These are phyloP conservation scores for Thyatira batis DNA, from an alignment of 2,888 invertebrate species.

Conservation along the genomic window DNA sequence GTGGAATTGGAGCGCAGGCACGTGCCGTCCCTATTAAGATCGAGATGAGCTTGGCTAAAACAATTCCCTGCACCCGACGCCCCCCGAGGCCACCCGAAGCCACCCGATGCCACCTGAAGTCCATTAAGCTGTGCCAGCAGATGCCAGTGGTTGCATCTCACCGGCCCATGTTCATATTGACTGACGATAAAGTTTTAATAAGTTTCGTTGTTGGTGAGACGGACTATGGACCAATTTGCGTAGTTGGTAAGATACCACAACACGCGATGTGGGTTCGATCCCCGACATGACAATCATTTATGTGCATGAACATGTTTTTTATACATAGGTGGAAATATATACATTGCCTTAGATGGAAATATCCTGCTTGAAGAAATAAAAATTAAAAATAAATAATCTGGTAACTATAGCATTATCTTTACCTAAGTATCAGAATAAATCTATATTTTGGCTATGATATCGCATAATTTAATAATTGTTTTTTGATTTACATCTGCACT, in stretches of 20 bases:
- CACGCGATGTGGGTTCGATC: no score
- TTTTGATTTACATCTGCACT: slow-evolving; percentile 10
- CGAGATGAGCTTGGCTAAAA: slow-evolving; percentile 35
- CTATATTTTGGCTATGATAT: no score
- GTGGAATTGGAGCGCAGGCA: slow-evolving; percentile 13
- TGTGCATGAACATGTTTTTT: no score
- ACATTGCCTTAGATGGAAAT: no score
- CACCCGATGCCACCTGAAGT: slow-evolving; percentile 3
- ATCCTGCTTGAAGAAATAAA: no score
- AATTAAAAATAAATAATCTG: no score
- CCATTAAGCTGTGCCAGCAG: slow-evolving; percentile 15
- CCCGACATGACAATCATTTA: no score
- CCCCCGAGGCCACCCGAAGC: slow-evolving; percentile 11
- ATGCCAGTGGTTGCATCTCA: slow-evolving; percentile 9
- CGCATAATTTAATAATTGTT: no score
- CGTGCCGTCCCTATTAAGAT: slow-evolving; percentile 18
- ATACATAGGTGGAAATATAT: no score
- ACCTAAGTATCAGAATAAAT: no score
- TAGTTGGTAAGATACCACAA: neutral
- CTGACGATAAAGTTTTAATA: neutral
- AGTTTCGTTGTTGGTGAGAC: neutral
- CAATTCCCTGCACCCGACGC: slow-evolving; percentile 49
- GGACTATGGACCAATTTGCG: no score
- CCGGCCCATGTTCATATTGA: slow-evolving; percentile 6
- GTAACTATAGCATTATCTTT: no score